phyloP scores from a whole-genome alignment of 1,140 invertebrate genomes.

The Elysia chlorotica region DNA sequence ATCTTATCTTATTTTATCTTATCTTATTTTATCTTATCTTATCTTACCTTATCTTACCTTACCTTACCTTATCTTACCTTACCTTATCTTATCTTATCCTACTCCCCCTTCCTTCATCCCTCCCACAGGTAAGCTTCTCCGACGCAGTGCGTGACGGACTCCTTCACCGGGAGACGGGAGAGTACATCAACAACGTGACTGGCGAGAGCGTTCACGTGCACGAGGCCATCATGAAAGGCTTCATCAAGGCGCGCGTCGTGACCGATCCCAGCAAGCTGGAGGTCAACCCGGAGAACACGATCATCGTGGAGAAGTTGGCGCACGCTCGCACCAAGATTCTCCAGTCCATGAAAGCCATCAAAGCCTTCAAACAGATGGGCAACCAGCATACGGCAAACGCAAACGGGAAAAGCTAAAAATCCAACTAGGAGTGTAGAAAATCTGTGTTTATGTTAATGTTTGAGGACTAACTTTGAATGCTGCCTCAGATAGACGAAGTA shows the following conservation, averaged over 20 bases:
- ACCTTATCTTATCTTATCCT: background rate
- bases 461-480: too few relatives aligned
- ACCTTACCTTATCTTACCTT: too few relatives aligned
- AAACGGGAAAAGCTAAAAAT: too few relatives aligned
- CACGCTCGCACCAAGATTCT: constrained; percentile 47
- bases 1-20: too few relatives aligned
- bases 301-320: constrained; percentile 53
- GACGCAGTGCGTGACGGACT: constrained; percentile 46
- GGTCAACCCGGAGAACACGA: constrained; percentile 55
- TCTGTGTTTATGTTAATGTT: too few relatives aligned
- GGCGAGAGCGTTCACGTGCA: constrained; percentile 47
- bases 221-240: constrained; percentile 59
- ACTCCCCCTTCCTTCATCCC: background rate
- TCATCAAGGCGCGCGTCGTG: constrained; percentile 57
- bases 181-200: constrained; percentile 55
- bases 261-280: constrained; percentile 51
- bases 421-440: too few relatives aligned
- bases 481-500: too few relatives aligned
- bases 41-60: too few relatives aligned
- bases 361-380: constrained; percentile 38
- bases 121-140: constrained; percentile 41
- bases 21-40: too few relatives aligned
- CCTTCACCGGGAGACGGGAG: constrained; percentile 47
- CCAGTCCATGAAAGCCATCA: constrained; percentile 46
- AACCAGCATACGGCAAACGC: too few relatives aligned